Percentiles rank a stretch among this genome's conserved stretches.
phyloP scores from a whole-genome alignment of 2,113 vertebrate genomes.

The Dasyurus viverrinus region DNA sequence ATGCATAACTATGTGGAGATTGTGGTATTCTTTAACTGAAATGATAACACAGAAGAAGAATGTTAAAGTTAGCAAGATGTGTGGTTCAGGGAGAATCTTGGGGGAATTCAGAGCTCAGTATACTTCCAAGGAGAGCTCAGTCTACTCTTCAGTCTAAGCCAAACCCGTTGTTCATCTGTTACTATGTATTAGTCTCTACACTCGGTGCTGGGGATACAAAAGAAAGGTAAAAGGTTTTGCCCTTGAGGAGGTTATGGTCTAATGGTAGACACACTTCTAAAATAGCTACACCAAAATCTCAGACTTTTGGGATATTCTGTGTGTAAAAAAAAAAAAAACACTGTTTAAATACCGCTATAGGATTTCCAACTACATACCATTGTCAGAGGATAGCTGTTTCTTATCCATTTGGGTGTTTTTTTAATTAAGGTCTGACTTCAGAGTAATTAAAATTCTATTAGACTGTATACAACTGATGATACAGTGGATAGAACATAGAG shows the following conservation, averaged over 20 bases:
- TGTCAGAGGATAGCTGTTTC: neutral
- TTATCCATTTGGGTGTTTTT: neutral
- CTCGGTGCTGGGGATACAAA: neutral
- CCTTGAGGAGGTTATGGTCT: neutral
- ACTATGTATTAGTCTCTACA: neutral
- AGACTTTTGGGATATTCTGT: too few species aligned
- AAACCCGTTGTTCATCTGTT: neutral
- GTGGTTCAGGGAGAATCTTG: neutral
- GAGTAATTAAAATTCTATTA: neutral
- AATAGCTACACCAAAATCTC: too few species aligned
- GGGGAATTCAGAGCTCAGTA: neutral
- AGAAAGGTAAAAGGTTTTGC: neutral
- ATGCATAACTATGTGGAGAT: neutral
- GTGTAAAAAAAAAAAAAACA: too few species aligned
- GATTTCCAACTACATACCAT: neutral
- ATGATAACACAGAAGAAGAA: neutral
- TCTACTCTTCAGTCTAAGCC: neutral
- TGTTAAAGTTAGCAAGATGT: neutral
- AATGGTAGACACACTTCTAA: neutral
- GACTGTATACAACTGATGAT: neutral
- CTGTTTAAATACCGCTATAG: neutral
- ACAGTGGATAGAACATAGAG: too few species aligned
- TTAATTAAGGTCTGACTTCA: neutral
- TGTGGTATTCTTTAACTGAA: neutral
- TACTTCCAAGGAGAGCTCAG: neutral